These are phyloP conservation scores for Campoletis sonorensis DNA, from an alignment of 1,140 invertebrate genomes.

Conservation along the genomic window DNA sequence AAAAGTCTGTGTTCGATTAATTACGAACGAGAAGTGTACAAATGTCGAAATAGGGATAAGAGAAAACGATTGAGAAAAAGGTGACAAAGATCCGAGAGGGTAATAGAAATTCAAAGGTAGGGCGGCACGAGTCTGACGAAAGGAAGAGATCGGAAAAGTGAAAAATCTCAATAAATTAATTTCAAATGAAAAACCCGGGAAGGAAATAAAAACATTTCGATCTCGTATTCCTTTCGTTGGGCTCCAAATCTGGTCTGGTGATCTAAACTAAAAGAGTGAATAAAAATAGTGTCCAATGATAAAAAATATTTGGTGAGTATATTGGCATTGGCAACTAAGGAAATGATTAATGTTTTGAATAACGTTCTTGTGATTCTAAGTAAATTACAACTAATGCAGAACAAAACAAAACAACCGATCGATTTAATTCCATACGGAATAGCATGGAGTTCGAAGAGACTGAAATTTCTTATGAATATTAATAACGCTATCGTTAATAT, in stretches of 20 bases:
- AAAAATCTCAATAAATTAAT: too few relatives aligned
- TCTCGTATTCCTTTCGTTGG: not conserved
- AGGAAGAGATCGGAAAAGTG: not conserved
- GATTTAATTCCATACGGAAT: not conserved
- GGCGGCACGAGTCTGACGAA: not conserved
- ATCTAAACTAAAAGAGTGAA: slow-evolving; percentile 32
- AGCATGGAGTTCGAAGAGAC: not conserved
- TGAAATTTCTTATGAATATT: slow-evolving; percentile 7
- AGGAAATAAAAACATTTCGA: not conserved
- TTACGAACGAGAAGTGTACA: not conserved
- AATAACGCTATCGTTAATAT: not conserved
- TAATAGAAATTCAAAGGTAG: not conserved
- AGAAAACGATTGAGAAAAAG: not conserved
- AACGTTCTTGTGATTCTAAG: slow-evolving; percentile 25
- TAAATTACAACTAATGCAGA: slow-evolving; percentile 32
- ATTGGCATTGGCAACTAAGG: slow-evolving; percentile 37
- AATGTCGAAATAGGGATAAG: too few relatives aligned
- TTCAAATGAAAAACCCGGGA: too few relatives aligned
- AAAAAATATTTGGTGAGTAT: slow-evolving; percentile 11
- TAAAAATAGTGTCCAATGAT: not conserved
- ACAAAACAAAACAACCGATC: slow-evolving; percentile 17
- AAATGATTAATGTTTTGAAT: not conserved
- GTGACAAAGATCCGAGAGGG: not conserved
- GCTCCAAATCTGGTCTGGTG: too few relatives aligned
- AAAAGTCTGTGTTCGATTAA: not conserved